A percentile compares a stretch with the other conserved stretches of the same genome.
Evolutionary conservation across 92 coral and sea anemone genomes (phyloP).

Genomic region (Anthopleura xanthogrammica): DNA sequence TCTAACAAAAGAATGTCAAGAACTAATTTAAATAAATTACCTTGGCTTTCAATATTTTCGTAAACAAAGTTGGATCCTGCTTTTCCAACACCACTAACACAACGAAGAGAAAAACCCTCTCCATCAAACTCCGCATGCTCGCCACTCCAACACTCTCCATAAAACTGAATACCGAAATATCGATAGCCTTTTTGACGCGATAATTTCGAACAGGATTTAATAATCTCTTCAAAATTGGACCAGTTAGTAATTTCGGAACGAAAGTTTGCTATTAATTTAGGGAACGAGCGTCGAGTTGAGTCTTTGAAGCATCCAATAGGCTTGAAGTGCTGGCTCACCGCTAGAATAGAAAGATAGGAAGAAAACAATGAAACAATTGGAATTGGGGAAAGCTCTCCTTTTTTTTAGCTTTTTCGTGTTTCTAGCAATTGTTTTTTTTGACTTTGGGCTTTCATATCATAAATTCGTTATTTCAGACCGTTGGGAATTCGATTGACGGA

Average conservation of each 20-base stretch:
- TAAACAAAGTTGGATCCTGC: constrained; percentile 56
- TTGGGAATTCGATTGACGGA: no score
- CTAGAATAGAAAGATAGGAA: no score
- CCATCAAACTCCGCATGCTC: constrained; percentile 34
- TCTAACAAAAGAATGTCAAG: no score
- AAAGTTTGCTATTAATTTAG: constrained; percentile 25
- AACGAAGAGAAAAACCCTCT: constrained; percentile 48
- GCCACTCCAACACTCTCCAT: constrained; percentile 84
- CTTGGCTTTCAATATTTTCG: constrained; percentile 22
- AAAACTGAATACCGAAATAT: constrained; percentile 78
- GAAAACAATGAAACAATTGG: no score
- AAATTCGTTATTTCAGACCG: no score
- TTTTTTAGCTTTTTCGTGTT: no score
- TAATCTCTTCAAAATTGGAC: constrained; percentile 48
- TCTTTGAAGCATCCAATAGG: background rate
- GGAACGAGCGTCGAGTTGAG: constrained; percentile 18
- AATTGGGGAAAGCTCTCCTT: no score
- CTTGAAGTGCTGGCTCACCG: background rate
- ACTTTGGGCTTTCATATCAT: no score
- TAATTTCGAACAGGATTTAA: constrained; percentile 64
- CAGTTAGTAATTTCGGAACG: constrained; percentile 53
- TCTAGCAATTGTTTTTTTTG: no score
- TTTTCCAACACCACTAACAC: constrained; percentile 57
- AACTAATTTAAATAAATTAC: background rate
- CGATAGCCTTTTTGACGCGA: constrained; percentile 49